Conservation (phyloP, 2,113 vertebrate species). For the Pardalotus punctatus region DNA sequence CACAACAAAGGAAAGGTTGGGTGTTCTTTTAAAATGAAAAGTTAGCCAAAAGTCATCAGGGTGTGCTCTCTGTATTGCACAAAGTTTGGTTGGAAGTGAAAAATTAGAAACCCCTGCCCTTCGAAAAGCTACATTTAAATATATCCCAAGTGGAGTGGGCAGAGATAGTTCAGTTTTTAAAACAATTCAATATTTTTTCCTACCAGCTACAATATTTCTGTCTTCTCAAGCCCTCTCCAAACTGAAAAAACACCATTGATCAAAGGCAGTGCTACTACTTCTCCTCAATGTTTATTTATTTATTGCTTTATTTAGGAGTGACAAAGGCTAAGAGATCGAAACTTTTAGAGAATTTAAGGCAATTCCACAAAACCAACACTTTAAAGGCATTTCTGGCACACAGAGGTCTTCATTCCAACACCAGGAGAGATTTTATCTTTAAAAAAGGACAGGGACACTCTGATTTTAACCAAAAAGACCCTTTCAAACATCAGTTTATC, state of each 20-base stretch:
- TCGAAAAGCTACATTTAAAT: background rate
- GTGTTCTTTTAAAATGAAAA: background rate
- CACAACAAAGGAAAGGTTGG: background rate
- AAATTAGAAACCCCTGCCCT: background rate
- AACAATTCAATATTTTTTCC: background rate
- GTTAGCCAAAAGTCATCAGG: background rate
- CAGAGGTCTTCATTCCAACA: background rate
- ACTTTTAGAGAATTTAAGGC: constrained; percentile 22
- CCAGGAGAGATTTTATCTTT: background rate
- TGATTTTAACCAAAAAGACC: background rate
- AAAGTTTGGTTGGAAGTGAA: background rate
- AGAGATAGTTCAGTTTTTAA: background rate
- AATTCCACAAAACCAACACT: background rate
- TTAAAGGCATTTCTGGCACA: background rate
- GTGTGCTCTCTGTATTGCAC: background rate
- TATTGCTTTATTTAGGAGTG: constrained; percentile 34
- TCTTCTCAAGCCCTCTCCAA: background rate
- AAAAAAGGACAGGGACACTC: background rate
- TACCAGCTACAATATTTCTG: background rate
- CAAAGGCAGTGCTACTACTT: background rate
- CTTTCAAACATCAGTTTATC: background rate
- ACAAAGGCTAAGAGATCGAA: background rate
- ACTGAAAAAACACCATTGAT: background rate
- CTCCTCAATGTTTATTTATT: background rate
- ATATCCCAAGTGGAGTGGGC: background rate